phyloP scores from a whole-genome alignment of 2,888 invertebrate genomes.

The Lycia hirtaria region DNA sequence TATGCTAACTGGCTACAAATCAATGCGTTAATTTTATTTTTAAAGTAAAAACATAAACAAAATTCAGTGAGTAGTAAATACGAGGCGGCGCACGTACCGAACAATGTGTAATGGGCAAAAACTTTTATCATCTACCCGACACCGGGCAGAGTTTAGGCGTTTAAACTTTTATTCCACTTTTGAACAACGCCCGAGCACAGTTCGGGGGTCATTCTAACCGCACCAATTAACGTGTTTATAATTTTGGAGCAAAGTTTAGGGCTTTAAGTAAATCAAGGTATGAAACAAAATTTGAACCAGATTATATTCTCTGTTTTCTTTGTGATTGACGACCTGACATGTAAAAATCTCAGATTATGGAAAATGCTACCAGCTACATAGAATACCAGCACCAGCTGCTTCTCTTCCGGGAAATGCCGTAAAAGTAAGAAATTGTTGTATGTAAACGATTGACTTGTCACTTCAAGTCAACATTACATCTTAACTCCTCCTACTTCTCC shows the following conservation, averaged over 20 bases:
- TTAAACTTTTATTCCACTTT: constrained; percentile 64
- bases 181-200: constrained; percentile 46
- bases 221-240: constrained; percentile 33
- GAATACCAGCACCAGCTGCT: too few species aligned
- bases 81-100: constrained; percentile 48
- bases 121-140: constrained; percentile 65
- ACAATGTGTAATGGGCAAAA: constrained; percentile 57
- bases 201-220: constrained; percentile 25
- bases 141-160: constrained; percentile 43
- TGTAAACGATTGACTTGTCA: too few species aligned
- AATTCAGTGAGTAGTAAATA: constrained; percentile 41
- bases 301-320: background rate
- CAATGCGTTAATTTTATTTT: constrained; percentile 1
- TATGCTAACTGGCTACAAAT: too few species aligned
- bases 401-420: too few species aligned
- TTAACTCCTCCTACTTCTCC: too few species aligned
- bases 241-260: constrained; percentile 11
- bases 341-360: too few species aligned
- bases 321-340: too few species aligned
- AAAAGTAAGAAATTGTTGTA: too few species aligned
- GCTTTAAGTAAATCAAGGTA: constrained; percentile 11
- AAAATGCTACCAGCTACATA: too few species aligned
- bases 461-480: too few species aligned
- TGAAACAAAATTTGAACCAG: background rate
- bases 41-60: constrained; percentile 25